Base-by-base conservation (phyloP, 1,140 invertebrate species). In the Cotesia typhae region DNA sequence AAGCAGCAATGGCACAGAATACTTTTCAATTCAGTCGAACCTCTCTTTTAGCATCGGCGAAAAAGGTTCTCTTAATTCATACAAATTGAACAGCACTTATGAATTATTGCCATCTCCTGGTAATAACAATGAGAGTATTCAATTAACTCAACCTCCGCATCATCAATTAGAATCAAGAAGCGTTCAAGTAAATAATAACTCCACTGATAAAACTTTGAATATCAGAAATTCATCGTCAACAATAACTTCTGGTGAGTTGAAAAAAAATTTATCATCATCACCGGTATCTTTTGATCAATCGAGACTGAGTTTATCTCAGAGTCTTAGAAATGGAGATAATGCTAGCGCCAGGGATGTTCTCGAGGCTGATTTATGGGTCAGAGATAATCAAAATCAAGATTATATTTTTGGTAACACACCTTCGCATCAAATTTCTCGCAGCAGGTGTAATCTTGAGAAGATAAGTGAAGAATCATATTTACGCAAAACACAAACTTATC, bases 281-380 rank as follows among this genome's bases (percentile, higher is more conserved):
- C 76, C 71, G 9, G 69, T 77, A 59, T 41, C 52, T 38, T 10
- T 9, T 55, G 72, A 61, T 69, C 72, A 65, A 2, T 14, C 28
- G 14, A 41, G 41, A 53, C 3, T 51, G 4, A 55, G 64, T 4
- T 14, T 51, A 14, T 52, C 53, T 10, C 53, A 17, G 12, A 55
- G 53, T 55, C 1, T 52, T 52, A 51, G 10, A n/a, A 55, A 68
- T 55, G 28, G 69, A 12, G 52, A 17, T 5, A 59, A 76, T 70
- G 47, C 63, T 10, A 76, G 77, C 5, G 80, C 73, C 1, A 81
- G 76, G 67, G 78, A 82, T 14, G 73, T 82, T 9, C 64, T 84
- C 3, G 82, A 82, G 67, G 83, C 82, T 3, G 80, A 82, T 70
- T 73, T 83, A 67, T 83, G 82, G 82, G 76, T 68, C 0, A 70